Percentiles rank a stretch among this genome's conserved stretches.
Evolutionary conservation across 2,797 vertebrate genomes (phyloP).

Genomic region (Pseudochaenichthys georgianus): DNA sequence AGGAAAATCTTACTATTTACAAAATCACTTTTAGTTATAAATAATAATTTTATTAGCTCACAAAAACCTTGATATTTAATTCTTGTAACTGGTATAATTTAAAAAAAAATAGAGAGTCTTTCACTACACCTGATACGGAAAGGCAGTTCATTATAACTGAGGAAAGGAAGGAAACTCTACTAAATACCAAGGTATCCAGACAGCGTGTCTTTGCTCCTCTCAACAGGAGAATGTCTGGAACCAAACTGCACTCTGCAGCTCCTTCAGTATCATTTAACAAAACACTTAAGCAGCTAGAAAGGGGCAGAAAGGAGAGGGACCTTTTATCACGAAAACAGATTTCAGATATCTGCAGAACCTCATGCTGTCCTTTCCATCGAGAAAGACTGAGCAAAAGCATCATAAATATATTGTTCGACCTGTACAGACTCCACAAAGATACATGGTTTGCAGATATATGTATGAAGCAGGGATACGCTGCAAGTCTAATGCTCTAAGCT

Average conservation of each 20-base stretch:
- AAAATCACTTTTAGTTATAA: too few species aligned
- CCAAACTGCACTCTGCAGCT: slow-evolving; percentile 41
- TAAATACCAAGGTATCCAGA: slow-evolving; percentile 71
- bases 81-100: too few species aligned
- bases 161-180: slow-evolving; percentile 20
- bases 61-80: too few species aligned
- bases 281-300: slow-evolving; percentile 43
- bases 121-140: slow-evolving; percentile 17
- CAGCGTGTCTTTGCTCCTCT: slow-evolving; percentile 37
- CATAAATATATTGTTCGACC: slow-evolving; percentile 17
- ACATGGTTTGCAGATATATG: slow-evolving; percentile 17
- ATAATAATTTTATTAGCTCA: too few species aligned
- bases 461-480: not conserved
- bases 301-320: slow-evolving; percentile 15
- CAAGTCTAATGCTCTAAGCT: too few species aligned
- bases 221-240: slow-evolving; percentile 71
- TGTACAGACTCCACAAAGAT: not conserved
- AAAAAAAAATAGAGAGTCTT: not conserved
- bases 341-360: too few species aligned
- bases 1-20: too few species aligned
- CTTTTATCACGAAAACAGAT: not conserved
- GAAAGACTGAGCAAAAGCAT: slow-evolving; percentile 3
- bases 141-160: slow-evolving; percentile 43
- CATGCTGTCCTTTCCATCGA: not conserved
- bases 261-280: slow-evolving; percentile 40